These are phyloP conservation scores for Sinelater perroti DNA, from an alignment of 2,888 invertebrate genomes.

Conservation along the genomic window DNA sequence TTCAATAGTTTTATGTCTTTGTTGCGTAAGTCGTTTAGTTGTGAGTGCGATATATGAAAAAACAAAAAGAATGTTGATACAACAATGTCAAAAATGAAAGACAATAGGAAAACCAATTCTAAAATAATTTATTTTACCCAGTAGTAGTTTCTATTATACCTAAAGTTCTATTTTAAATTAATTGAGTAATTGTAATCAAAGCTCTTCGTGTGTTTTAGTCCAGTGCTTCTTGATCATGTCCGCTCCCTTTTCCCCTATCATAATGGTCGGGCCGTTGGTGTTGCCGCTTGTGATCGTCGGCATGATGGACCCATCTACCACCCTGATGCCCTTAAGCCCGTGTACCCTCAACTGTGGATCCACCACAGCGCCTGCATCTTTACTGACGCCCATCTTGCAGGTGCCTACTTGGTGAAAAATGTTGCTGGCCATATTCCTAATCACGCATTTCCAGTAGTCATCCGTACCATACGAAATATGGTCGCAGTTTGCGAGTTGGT, in stretches of 20 bases:
- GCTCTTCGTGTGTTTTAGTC: constrained; percentile 39
- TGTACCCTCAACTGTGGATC: constrained; percentile 72
- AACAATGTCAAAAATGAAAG: too few relatives aligned
- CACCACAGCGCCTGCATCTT: constrained; percentile 78
- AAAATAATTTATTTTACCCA: too few relatives aligned
- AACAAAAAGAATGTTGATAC: too few relatives aligned
- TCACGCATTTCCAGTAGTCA: constrained; percentile 66
- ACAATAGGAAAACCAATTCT: too few relatives aligned
- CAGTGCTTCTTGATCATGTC: constrained; percentile 60
- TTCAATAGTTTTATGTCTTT: too few relatives aligned
- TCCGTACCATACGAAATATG: constrained; percentile 51
- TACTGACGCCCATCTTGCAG: constrained; percentile 79
- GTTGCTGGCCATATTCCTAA: constrained; percentile 39
- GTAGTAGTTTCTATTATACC: background rate
- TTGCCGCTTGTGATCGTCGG: constrained; percentile 71
- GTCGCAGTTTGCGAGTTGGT: constrained; percentile 55
- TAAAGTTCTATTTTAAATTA: too few relatives aligned
- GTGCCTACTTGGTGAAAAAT: constrained; percentile 45
- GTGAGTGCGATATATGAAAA: too few relatives aligned
- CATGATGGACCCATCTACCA: constrained; percentile 86
- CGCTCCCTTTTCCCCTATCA: constrained; percentile 63
- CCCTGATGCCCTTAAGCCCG: constrained; percentile 72
- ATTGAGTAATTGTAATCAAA: too few relatives aligned
- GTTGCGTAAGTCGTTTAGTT: too few relatives aligned
- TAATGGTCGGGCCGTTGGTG: constrained; percentile 63